phyloP scores from a whole-genome alignment of 2,888 invertebrate species.

The Eupithecia subumbrata region DNA sequence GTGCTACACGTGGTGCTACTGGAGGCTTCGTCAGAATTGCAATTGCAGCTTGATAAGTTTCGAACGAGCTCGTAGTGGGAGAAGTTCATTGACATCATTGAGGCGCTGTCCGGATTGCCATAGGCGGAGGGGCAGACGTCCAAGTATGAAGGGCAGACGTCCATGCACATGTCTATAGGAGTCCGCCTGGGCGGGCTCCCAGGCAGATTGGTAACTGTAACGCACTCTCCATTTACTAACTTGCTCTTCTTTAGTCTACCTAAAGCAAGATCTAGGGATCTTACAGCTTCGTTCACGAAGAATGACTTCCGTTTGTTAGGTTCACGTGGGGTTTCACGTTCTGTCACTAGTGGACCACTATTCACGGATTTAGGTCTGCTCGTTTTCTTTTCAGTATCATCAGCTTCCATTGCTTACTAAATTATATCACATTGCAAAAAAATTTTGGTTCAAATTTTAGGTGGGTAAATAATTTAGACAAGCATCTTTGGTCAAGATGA shows the following conservation, averaged over 20 bases:
- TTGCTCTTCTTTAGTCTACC: slow-evolving; percentile 69
- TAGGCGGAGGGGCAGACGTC: slow-evolving; percentile 54
- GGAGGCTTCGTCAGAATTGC: slow-evolving; percentile 69
- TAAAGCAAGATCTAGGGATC: slow-evolving; percentile 65
- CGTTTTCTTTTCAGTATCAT: slow-evolving; percentile 59
- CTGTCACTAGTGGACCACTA: slow-evolving; percentile 40
- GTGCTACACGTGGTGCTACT: slow-evolving; percentile 65
- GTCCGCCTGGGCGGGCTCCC: slow-evolving; percentile 43
- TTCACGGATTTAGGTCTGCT: slow-evolving; percentile 63
- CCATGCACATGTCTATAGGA: slow-evolving; percentile 58
- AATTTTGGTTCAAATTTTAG: slow-evolving; percentile 35
- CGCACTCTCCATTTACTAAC: slow-evolving; percentile 58
- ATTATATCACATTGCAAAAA: slow-evolving; percentile 39
- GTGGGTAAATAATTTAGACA: slow-evolving; percentile 3
- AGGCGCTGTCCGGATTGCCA: slow-evolving; percentile 57
- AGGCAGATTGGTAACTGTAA: slow-evolving; percentile 43
- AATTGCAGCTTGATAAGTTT: slow-evolving; percentile 70
- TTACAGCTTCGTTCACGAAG: slow-evolving; percentile 65
- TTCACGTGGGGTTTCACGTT: slow-evolving; percentile 52
- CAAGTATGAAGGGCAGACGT: slow-evolving; percentile 57
- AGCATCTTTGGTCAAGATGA: neutral
- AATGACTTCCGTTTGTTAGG: slow-evolving; percentile 65
- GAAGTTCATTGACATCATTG: slow-evolving; percentile 74
- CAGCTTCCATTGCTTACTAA: slow-evolving; percentile 61
- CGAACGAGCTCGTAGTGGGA: slow-evolving; percentile 75